Evolutionary conservation across 1,140 invertebrate genomes (phyloP).

Genomic region (Drosophila tristis): DNA sequence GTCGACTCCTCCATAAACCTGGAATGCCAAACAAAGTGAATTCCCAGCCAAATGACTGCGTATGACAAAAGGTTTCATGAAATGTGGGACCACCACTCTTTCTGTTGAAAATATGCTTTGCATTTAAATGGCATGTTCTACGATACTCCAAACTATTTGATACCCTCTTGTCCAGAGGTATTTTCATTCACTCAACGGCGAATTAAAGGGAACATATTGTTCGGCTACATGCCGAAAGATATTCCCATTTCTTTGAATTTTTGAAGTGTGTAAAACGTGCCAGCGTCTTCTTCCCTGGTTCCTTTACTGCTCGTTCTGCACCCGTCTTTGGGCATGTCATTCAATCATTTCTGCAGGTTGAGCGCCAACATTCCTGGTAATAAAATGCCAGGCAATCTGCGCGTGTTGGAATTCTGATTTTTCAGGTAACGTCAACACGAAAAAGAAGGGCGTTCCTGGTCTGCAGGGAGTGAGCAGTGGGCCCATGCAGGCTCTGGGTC

Average conservation of each 20-base stretch:
- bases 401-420: constrained; percentile 81
- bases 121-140: constrained; percentile 72
- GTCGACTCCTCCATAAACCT: no score
- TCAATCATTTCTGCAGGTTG: constrained; percentile 70
- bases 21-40: no score
- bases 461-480: constrained; percentile 13
- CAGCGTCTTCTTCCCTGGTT: constrained; percentile 17
- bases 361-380: constrained; percentile 74
- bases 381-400: constrained; percentile 80
- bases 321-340: constrained; percentile 50
- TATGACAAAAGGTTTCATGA: neutral
- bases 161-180: neutral
- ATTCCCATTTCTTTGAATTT: constrained; percentile 49
- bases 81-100: constrained; percentile 23
- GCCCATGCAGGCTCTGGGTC: neutral
- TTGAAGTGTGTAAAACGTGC: constrained; percentile 54
- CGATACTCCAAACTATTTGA: constrained; percentile 23
- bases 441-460: neutral
- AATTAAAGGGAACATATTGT: constrained; percentile 25
- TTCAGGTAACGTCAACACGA: constrained; percentile 55
- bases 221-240: neutral
- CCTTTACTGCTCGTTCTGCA: constrained; percentile 4
- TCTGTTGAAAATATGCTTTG: constrained; percentile 70
- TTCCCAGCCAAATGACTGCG: constrained; percentile 3
- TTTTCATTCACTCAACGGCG: neutral